Percentiles rank a stretch among this genome's conserved stretches.
Evolutionary conservation across 2,797 vertebrate species (phyloP).

Genomic region (Lateolabrax maculatus): DNA sequence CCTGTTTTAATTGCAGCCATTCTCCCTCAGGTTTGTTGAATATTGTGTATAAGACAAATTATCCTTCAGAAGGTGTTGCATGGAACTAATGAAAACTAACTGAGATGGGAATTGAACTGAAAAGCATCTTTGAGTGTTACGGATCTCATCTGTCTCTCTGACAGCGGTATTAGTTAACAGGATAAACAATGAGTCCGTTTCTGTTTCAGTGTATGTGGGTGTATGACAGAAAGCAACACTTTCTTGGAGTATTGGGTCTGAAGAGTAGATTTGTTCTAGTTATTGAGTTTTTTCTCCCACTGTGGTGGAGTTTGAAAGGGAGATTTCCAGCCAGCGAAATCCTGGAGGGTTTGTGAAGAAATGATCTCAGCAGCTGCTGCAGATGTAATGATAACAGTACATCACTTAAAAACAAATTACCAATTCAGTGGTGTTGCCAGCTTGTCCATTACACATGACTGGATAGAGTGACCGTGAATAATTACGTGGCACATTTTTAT

Average conservation of each 20-base stretch:
- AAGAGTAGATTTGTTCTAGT: slow-evolving; percentile 66
- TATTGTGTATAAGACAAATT: slow-evolving; percentile 44
- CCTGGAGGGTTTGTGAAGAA: slow-evolving; percentile 57
- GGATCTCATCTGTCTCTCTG: slow-evolving; percentile 61
- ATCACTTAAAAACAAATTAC: slow-evolving; percentile 69
- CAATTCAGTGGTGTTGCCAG: slow-evolving; percentile 35
- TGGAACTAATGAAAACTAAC: slow-evolving; percentile 64
- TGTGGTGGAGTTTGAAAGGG: slow-evolving; percentile 42
- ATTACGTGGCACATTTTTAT: slow-evolving; percentile 52
- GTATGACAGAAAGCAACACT: slow-evolving; percentile 45
- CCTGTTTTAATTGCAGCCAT: slow-evolving; percentile 38
- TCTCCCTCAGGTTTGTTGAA: slow-evolving; percentile 33
- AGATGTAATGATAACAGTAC: slow-evolving; percentile 66
- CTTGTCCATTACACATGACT: slow-evolving; percentile 36
- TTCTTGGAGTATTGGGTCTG: slow-evolving; percentile 40
- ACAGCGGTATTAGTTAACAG: slow-evolving; percentile 56
- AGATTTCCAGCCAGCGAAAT: slow-evolving; percentile 57
- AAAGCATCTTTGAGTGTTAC: slow-evolving; percentile 40
- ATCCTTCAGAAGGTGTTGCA: slow-evolving; percentile 39
- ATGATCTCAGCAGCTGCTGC: slow-evolving; percentile 54
- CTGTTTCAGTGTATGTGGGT: slow-evolving; percentile 26
- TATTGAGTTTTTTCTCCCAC: slow-evolving; percentile 67
- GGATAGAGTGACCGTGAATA: slow-evolving; percentile 49
- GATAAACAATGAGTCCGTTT: slow-evolving; percentile 40
- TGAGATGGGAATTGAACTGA: slow-evolving; percentile 53